Conservation (phyloP, 2,113 vertebrate genomes). For the Narcine bancroftii region DNA sequence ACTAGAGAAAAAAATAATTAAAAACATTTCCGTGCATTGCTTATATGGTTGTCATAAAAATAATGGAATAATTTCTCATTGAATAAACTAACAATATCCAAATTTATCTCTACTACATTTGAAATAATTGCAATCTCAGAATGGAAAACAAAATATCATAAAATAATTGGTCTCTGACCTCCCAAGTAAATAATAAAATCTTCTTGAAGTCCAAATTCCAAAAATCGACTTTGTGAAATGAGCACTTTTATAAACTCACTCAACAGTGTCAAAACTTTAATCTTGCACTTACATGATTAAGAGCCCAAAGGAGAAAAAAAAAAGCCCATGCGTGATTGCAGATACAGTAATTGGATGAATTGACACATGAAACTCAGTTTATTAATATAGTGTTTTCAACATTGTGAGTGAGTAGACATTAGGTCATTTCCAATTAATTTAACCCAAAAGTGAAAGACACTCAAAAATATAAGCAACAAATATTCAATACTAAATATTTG, state of each 20-base stretch:
- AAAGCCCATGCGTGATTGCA: not conserved
- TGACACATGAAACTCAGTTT: not conserved
- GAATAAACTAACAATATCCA: not conserved
- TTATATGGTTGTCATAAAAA: not conserved
- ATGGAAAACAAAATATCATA: not conserved
- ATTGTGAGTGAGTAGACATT: not conserved
- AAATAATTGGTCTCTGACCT: not conserved
- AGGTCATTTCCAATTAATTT: not conserved
- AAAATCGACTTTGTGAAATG: not conserved
- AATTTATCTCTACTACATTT: not conserved
- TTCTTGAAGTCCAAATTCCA: not conserved
- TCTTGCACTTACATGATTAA: not conserved
- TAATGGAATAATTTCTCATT: not conserved
- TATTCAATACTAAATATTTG: not conserved
- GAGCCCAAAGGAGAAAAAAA: not conserved
- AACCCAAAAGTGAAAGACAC: not conserved
- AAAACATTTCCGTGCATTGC: not conserved
- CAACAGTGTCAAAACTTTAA: not conserved
- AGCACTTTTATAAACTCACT: not conserved
- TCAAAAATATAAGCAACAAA: not conserved
- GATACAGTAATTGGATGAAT: not conserved
- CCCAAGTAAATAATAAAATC: not conserved
- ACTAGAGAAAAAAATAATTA: not conserved
- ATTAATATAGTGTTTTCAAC: not conserved
- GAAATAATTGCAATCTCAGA: not conserved